Conservation (phyloP, 2,797 vertebrate genomes). For the Hephaestus fuliginosus region DNA sequence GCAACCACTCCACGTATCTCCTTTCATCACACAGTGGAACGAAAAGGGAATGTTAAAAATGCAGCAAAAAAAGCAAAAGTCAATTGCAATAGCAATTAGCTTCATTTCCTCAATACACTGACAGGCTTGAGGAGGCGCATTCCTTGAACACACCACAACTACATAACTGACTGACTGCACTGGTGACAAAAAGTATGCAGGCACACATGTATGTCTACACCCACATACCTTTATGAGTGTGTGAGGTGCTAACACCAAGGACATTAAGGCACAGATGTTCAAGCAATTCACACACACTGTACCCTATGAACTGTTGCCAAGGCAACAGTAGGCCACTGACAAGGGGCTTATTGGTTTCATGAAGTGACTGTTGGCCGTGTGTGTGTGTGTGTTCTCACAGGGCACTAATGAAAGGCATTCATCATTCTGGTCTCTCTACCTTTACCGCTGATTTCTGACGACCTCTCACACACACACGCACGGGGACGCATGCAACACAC, state of each 20-base stretch:
- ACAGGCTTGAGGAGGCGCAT: slow-evolving; percentile 31
- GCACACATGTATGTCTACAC: slow-evolving; percentile 29
- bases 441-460: slow-evolving; percentile 91
- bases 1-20: neutral
- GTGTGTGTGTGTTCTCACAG: slow-evolving; percentile 50
- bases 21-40: slow-evolving; percentile 5
- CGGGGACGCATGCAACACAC: slow-evolving; percentile 14
- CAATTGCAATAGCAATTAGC: slow-evolving; percentile 21
- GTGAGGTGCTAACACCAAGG: slow-evolving; percentile 80
- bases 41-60: neutral
- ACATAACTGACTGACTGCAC: slow-evolving; percentile 43
- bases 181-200: slow-evolving; percentile 23
- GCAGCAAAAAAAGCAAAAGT: slow-evolving; percentile 4
- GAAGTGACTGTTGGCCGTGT: slow-evolving; percentile 87
- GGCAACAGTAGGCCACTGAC: slow-evolving; percentile 94
- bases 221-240: slow-evolving; percentile 56
- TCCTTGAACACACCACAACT: slow-evolving; percentile 57
- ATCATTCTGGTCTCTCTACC: slow-evolving; percentile 88
- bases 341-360: slow-evolving; percentile 92
- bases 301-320: slow-evolving; percentile 93
- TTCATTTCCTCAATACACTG: slow-evolving; percentile 9
- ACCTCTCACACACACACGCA: slow-evolving; percentile 55
- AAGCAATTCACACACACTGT: slow-evolving; percentile 91
- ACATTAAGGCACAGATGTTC: slow-evolving; percentile 94
- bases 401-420: slow-evolving; percentile 81